Percentiles rank a stretch among this genome's conserved stretches.
These are phyloP conservation scores for Sinocyclocheilus anophthalmus DNA, from an alignment of 2,113 vertebrate genomes.

Conservation along the genomic window DNA sequence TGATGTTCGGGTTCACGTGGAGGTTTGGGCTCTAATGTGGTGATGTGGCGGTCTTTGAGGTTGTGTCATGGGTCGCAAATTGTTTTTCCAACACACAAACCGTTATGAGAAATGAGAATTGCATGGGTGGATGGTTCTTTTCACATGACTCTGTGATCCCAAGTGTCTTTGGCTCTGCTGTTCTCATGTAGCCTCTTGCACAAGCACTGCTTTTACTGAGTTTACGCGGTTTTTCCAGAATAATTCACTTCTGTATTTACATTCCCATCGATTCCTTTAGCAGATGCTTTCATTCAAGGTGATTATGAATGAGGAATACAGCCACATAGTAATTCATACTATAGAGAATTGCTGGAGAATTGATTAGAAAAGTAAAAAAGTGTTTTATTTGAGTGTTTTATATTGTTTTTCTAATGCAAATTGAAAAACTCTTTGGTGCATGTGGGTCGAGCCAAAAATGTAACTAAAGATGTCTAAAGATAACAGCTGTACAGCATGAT, in stretches of 20 bases:
- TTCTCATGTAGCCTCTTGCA: conserved; percentile 19
- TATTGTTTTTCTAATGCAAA: not conserved
- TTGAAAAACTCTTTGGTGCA: not conserved
- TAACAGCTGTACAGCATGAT: not conserved
- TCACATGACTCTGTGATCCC: conserved; percentile 60
- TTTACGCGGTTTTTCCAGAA: not conserved
- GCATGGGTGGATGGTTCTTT: conserved; percentile 65
- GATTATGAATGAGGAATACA: not conserved
- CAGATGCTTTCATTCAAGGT: not conserved
- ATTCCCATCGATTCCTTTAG: not conserved
- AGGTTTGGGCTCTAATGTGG: conserved; percentile 12
- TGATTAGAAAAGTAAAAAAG: not conserved
- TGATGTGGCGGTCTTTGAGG: not conserved
- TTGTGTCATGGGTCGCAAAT: conserved; percentile 50
- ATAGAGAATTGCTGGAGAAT: not conserved
- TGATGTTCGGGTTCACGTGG: not conserved
- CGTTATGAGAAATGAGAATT: conserved; percentile 69
- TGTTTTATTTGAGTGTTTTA: not conserved
- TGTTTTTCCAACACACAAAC: conserved; percentile 43
- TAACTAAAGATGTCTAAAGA: not conserved
- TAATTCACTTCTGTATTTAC: conserved; percentile 14
- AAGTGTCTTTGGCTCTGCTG: conserved; percentile 61
- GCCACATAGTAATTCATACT: not conserved
- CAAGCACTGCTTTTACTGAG: not conserved
- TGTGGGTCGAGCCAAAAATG: not conserved